These are phyloP conservation scores for Sialia sialis DNA, from an alignment of 2,113 vertebrate species.

Conservation along the genomic window DNA sequence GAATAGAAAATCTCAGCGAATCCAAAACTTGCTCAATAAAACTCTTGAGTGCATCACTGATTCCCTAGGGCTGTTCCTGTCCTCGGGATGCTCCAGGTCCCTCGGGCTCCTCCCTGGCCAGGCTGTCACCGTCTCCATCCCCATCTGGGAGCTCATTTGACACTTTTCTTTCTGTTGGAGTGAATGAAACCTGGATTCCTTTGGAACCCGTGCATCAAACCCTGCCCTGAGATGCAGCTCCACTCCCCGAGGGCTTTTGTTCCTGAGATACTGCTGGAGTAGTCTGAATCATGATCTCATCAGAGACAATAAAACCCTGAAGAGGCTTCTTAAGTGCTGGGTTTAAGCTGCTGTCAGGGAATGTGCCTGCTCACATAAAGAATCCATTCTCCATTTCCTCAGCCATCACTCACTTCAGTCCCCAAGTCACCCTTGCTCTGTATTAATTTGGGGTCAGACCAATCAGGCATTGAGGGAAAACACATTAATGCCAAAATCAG, in stretches of 20 bases:
- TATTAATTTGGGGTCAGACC: not conserved
- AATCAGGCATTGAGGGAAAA: not conserved
- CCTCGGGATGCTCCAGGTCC: not conserved
- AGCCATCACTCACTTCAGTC: not conserved
- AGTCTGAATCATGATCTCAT: not conserved
- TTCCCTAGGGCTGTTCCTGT: not conserved
- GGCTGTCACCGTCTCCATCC: not conserved
- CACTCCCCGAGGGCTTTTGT: not conserved
- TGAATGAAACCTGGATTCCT: not conserved
- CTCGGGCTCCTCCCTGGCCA: not conserved
- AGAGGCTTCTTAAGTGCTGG: not conserved
- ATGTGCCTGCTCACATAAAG: not conserved
- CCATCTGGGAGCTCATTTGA: no score
- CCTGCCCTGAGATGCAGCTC: not conserved
- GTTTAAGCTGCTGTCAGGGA: not conserved
- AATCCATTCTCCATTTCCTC: not conserved
- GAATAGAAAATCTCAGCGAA: not conserved
- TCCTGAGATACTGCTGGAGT: not conserved
- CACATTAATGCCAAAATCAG: not conserved
- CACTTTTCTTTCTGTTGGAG: not conserved
- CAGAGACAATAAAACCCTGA: constrained; percentile 1
- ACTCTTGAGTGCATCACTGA: not conserved
- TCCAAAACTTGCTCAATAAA: not conserved
- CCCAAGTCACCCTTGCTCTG: not conserved
- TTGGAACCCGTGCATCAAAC: not conserved